These are phyloP conservation scores for Trilocha varians DNA, from an alignment of 2,888 invertebrate genomes.

Conservation along the genomic window DNA sequence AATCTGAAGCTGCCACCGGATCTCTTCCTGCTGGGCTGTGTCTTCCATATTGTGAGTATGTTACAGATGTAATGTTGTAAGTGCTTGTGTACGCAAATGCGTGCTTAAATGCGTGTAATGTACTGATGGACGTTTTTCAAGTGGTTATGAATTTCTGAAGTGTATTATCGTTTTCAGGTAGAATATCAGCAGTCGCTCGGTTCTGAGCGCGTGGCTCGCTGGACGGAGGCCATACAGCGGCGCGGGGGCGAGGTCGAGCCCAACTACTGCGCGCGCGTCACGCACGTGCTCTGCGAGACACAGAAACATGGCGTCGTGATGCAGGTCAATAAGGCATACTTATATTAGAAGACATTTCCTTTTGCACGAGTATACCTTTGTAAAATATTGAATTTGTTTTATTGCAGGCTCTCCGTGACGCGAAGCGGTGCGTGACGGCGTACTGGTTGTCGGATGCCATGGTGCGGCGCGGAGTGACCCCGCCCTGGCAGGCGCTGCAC, in stretches of 20 bases:
- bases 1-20: conserved; percentile 91
- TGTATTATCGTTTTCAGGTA: conserved; percentile 32
- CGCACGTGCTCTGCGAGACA: conserved; percentile 93
- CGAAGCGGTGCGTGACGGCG: conserved; percentile 84
- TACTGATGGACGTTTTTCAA: too few species aligned
- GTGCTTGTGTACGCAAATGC: neutral
- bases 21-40: conserved; percentile 92
- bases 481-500: conserved; percentile 96
- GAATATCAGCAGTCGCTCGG: conserved; percentile 84
- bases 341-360: too few species aligned
- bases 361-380: too few species aligned
- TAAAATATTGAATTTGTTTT: neutral
- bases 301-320: conserved; percentile 93
- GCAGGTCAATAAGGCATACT: too few species aligned
- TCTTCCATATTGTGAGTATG: conserved; percentile 84
- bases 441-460: conserved; percentile 95
- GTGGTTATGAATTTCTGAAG: neutral
- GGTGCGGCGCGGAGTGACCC: conserved; percentile 85
- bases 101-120: too few species aligned
- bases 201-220: conserved; percentile 71
- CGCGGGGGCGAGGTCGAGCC: conserved; percentile 92
- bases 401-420: conserved; percentile 77
- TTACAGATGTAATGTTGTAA: neutral
- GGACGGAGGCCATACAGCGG: conserved; percentile 82
- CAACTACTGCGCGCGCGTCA: conserved; percentile 87